A percentile compares a stretch with the other conserved stretches of the same genome.
Conservation (phyloP, 2,888 invertebrate species). For the Drosophila yooni region DNA sequence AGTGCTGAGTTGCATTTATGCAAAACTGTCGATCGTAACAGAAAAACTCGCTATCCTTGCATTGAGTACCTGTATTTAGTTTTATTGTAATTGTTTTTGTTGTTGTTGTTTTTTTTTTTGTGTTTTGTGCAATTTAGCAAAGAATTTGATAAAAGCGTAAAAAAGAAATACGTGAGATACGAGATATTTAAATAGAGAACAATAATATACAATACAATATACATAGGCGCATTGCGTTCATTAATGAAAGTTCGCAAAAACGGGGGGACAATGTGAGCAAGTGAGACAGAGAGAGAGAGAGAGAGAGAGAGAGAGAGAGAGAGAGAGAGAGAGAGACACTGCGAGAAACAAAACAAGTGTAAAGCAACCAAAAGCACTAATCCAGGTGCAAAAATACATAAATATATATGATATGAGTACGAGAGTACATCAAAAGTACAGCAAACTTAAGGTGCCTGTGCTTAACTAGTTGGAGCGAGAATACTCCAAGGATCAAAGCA, state of each 20-base stretch:
- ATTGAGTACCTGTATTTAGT: slow-evolving; percentile 84
- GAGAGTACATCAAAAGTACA: slow-evolving; percentile 2
- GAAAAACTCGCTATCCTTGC: slow-evolving; percentile 89
- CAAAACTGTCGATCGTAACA: slow-evolving; percentile 91
- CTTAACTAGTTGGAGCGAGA: background rate
- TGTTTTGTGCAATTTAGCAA: slow-evolving; percentile 42
- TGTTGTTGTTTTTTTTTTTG: background rate
- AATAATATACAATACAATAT: slow-evolving; percentile 20
- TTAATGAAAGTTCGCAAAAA: background rate
- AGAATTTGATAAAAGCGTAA: slow-evolving; percentile 29
- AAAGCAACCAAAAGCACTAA: slow-evolving; percentile 33
- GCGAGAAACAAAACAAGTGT: slow-evolving; percentile 15
- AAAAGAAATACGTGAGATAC: slow-evolving; percentile 40
- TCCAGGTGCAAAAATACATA: slow-evolving; percentile 1
- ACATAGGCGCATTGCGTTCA: slow-evolving; percentile 27
- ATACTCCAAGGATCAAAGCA: slow-evolving; percentile 1
- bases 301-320: slow-evolving; percentile 15
- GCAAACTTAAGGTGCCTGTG: slow-evolving; percentile 35
- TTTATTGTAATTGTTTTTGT: background rate
- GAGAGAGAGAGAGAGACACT: slow-evolving; percentile 17
- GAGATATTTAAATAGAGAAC: slow-evolving; percentile 23
- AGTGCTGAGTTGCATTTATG: slow-evolving; percentile 91
- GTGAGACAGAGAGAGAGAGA: slow-evolving; percentile 22
- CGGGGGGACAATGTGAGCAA: slow-evolving; percentile 26
- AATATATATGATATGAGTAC: slow-evolving; percentile 6